phyloP scores from a whole-genome alignment of 2,888 invertebrate genomes.

The Hydropsyche betteni region DNA sequence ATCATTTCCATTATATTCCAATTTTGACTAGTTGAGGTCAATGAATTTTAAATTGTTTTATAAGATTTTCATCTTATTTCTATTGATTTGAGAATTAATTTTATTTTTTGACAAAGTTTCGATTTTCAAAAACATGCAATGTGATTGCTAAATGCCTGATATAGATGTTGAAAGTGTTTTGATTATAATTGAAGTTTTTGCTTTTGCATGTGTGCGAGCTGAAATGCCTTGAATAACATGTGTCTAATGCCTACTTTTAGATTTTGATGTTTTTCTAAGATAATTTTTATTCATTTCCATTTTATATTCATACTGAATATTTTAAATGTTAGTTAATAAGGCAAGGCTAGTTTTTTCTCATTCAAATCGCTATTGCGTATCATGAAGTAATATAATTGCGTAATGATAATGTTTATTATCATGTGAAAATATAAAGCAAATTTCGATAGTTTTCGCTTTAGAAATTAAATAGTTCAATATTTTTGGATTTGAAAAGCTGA shows the following conservation, averaged over 20 bases:
- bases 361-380: too few relatives aligned
- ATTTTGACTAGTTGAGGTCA: not conserved
- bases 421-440: too few relatives aligned
- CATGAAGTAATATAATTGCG: too few relatives aligned
- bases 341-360: too few relatives aligned
- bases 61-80: too few relatives aligned
- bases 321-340: too few relatives aligned
- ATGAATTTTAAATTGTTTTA: not conserved
- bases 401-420: not conserved
- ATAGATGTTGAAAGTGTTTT: slow-evolving; percentile 28
- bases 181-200: slow-evolving; percentile 2
- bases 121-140: not conserved
- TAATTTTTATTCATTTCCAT: not conserved
- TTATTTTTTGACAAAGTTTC: too few relatives aligned
- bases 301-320: slow-evolving; percentile 7
- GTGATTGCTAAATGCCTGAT: slow-evolving; percentile 19
- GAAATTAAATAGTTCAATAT: too few relatives aligned
- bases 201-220: slow-evolving; percentile 38
- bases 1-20: slow-evolving; percentile 11
- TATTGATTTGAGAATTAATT: too few relatives aligned
- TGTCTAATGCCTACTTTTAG: slow-evolving; percentile 16
- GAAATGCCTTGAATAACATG: slow-evolving; percentile 40
- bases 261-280: slow-evolving; percentile 19
- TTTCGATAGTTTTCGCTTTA: too few relatives aligned
- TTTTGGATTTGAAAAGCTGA: too few relatives aligned